Evolutionary conservation across 2,113 vertebrate species (phyloP).

Genomic region (Chunga burmeisteri): DNA sequence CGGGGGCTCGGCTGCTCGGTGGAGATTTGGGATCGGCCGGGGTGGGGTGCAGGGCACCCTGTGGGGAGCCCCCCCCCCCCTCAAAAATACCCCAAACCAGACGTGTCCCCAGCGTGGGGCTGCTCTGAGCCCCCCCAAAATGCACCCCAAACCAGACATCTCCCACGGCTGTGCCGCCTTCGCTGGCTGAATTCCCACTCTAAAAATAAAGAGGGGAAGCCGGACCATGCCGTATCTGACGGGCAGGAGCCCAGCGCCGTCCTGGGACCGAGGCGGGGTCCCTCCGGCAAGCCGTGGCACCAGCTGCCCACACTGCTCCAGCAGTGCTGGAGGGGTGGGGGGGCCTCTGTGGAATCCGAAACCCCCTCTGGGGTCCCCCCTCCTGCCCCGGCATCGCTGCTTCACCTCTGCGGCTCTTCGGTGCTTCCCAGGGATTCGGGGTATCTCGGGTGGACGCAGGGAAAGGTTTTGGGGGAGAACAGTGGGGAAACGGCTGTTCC

Average conservation of each 20-base stretch:
- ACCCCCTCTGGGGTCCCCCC: too few species aligned
- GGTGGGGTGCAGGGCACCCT: too few species aligned
- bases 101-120: not conserved
- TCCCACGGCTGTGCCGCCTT: not conserved
- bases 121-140: not conserved
- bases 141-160: not conserved
- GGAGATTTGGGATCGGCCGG: not conserved
- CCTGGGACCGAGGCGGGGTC: not conserved
- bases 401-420: fast-evolving
- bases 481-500: not conserved
- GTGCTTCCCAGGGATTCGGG: not conserved
- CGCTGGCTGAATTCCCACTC: not conserved
- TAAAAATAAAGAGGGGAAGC: not conserved
- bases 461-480: not conserved
- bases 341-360: not conserved
- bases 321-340: too few species aligned
- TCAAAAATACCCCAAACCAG: not conserved
- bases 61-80: too few species aligned
- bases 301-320: too few species aligned
- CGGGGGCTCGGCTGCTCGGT: not conserved
- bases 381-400: too few species aligned
- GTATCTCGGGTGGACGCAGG: fast-evolving
- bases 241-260: not conserved
- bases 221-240: too few species aligned
- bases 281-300: not conserved